phyloP scores from a whole-genome alignment of 2,888 invertebrate species.

The Petrophora chlorosata region DNA sequence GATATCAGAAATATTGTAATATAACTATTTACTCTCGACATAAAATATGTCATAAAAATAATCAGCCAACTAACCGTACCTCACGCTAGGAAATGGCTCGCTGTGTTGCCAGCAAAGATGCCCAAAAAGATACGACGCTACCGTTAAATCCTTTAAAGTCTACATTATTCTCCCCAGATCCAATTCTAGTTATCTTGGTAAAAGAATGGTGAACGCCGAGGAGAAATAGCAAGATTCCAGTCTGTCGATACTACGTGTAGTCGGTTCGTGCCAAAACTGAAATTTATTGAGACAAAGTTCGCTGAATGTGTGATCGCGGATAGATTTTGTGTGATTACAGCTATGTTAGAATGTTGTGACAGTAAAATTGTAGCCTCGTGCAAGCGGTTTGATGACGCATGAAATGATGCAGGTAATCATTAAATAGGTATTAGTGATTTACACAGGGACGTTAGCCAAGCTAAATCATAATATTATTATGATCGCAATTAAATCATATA shows the following conservation, averaged over 20 bases:
- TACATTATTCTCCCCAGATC: constrained; percentile 43
- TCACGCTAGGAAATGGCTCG: constrained; percentile 27
- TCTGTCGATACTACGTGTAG: constrained; percentile 50
- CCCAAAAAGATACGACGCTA: constrained; percentile 34
- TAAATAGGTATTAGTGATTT: no score
- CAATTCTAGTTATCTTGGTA: constrained; percentile 49
- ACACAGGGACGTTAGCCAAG: no score
- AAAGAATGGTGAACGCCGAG: constrained; percentile 49
- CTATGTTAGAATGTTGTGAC: constrained; percentile 26
- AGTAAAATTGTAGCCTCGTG: constrained; percentile 4
- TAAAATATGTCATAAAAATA: constrained; percentile 8
- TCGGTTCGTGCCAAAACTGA: constrained; percentile 61
- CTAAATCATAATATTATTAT: no score
- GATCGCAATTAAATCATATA: no score
- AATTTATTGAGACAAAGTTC: constrained; percentile 64
- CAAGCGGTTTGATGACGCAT: neutral
- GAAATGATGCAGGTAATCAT: neutral
- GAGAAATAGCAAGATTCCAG: constrained; percentile 53
- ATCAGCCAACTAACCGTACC: constrained; percentile 13
- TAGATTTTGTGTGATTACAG: constrained; percentile 36
- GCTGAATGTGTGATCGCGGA: constrained; percentile 48
- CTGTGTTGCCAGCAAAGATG: constrained; percentile 36
- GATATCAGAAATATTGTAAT: no score
- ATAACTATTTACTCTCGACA: no score
- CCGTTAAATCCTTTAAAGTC: constrained; percentile 52